phyloP scores from a whole-genome alignment of 2,113 vertebrate genomes.

The Todiramphus chloris region DNA sequence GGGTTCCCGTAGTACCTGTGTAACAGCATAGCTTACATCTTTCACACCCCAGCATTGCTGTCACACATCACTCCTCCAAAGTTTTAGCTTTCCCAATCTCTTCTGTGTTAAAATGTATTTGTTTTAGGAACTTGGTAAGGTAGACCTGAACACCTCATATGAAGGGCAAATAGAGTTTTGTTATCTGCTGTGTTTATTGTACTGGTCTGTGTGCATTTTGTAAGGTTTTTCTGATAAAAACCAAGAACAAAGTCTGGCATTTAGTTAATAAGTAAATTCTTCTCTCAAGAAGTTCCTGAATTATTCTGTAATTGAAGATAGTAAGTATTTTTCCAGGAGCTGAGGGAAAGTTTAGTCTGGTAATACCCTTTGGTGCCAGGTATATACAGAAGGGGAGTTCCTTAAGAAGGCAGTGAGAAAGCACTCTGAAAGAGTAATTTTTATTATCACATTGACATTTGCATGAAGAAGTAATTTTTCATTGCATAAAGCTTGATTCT shows the following conservation, averaged over 20 bases:
- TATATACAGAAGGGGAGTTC: not conserved
- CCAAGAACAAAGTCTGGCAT: not conserved
- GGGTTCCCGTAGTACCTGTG: not conserved
- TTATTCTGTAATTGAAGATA: not conserved
- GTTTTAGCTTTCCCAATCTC: not conserved
- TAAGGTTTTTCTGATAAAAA: slow-evolving; percentile 42
- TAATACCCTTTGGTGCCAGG: not conserved
- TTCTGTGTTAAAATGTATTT: not conserved
- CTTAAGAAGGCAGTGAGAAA: not conserved
- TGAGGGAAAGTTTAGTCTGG: not conserved
- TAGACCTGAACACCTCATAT: not conserved
- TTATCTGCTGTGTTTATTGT: slow-evolving; percentile 1
- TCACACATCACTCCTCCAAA: not conserved
- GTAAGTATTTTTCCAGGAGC: not conserved
- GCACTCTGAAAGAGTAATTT: not conserved
- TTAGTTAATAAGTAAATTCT: slow-evolving; percentile 49
- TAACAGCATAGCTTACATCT: not conserved
- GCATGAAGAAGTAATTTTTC: not conserved
- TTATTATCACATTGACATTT: not conserved
- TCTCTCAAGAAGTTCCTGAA: not conserved
- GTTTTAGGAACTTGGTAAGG: not conserved
- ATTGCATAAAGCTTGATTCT: not conserved
- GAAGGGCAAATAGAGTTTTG: slow-evolving; percentile 18
- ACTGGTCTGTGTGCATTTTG: not conserved
- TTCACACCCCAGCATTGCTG: not conserved